Evolutionary conservation across 2,113 vertebrate genomes (phyloP).

Genomic region (crab-eating macaque (Macaca fascicularis)): T2T-MFA8v1.1 NC_088378.1:130181001-130181500

Average conservation of each 20-base stretch:
- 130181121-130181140: background rate
- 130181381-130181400: background rate
- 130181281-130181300: background rate
- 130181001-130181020: background rate
- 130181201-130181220: background rate
- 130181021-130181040: background rate
- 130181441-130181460: background rate
- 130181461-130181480: background rate
- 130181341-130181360: background rate
- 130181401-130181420: background rate
- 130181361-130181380: background rate
- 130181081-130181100: background rate
- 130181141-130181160: constrained; percentile 7
- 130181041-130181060: background rate
- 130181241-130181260: background rate
- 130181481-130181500: background rate
- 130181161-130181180: background rate
- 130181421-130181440: background rate
- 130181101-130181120: background rate
- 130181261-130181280: background rate
- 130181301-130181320: background rate
- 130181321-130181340: background rate
- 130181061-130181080: background rate
- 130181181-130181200: background rate
- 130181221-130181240: background rate